Percentiles rank a stretch among this genome's conserved stretches.
Evolutionary conservation across 2,888 invertebrate genomes (phyloP).

Genomic region (Dusona sp.): DNA sequence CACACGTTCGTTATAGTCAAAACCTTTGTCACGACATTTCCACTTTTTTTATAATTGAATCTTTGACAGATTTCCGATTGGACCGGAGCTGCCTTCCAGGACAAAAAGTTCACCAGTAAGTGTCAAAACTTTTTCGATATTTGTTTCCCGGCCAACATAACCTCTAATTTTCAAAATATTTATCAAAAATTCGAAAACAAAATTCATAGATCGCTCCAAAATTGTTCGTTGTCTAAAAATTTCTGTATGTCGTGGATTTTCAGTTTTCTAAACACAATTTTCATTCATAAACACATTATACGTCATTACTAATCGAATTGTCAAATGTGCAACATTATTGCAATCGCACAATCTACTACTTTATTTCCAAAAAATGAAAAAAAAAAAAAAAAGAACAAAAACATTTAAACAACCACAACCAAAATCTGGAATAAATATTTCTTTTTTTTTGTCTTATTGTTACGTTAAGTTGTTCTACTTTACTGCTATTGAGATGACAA

Average conservation of each 20-base stretch:
- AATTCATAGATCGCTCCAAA: background rate
- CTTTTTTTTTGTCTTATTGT: no score
- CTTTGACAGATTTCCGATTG: slow-evolving; percentile 93
- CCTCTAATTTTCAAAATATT: slow-evolving; percentile 37
- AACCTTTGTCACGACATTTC: background rate
- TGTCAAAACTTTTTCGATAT: slow-evolving; percentile 70
- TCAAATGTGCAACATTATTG: no score
- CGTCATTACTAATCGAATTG: no score
- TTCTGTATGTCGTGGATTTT: no score
- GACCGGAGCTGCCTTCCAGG: slow-evolving; percentile 96
- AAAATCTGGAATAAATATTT: no score
- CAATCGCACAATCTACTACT: no score
- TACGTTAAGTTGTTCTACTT: no score
- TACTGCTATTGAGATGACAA: no score
- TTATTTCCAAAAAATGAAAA: no score
- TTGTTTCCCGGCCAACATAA: slow-evolving; percentile 50
- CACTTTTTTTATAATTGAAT: slow-evolving; percentile 51
- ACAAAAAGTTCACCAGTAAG: slow-evolving; percentile 97
- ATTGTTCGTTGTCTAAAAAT: background rate
- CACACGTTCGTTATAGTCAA: background rate
- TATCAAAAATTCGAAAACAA: background rate
- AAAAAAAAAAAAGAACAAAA: no score
- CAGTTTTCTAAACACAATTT: background rate
- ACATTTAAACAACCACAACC: no score
- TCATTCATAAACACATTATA: background rate